Conservation (phyloP, 2,888 invertebrate species). For the Sipha maydis region DNA sequence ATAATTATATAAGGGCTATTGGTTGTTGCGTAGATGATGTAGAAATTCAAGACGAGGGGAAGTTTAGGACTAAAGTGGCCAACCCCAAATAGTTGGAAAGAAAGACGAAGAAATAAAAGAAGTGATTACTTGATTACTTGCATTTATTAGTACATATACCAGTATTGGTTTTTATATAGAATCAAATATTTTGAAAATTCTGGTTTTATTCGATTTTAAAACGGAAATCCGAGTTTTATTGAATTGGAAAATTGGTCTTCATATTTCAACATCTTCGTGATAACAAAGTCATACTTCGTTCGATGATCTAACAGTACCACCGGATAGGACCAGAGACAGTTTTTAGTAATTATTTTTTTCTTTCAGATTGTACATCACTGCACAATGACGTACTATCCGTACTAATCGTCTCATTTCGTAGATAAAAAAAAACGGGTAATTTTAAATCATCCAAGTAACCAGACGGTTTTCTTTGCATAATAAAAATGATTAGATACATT, state of each 20-base stretch:
- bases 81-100: no score
- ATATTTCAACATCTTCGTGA: neutral
- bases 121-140: neutral
- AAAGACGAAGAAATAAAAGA: no score
- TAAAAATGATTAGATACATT: neutral
- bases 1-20: no score
- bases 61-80: no score
- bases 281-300: constrained; percentile 17
- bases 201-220: neutral
- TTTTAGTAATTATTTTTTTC: constrained; percentile 37
- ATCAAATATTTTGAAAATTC: neutral
- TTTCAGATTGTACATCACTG: neutral
- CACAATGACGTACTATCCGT: neutral
- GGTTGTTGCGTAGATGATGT: no score
- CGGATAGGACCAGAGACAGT: neutral
- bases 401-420: no score
- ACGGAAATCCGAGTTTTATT: neutral
- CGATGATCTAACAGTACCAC: neutral
- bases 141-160: neutral
- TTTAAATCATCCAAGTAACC: neutral
- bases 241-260: constrained; percentile 18
- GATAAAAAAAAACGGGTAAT: no score
- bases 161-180: neutral
- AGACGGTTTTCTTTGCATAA: neutral
- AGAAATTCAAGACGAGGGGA: no score